phyloP scores from a whole-genome alignment of 2,113 vertebrate species.

The Nerophis lumbriciformis region DNA sequence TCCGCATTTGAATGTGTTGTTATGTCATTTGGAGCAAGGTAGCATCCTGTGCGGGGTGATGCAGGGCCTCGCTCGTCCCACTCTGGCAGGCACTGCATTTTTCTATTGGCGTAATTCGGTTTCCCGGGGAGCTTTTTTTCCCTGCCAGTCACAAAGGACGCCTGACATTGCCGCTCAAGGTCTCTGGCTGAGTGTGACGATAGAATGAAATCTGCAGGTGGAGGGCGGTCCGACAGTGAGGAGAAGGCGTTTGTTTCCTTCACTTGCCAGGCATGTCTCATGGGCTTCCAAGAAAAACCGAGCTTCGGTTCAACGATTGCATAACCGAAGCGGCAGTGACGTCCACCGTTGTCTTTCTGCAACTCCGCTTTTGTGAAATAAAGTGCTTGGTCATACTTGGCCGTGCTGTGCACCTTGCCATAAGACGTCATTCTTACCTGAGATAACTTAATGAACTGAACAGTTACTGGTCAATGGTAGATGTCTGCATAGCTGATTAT shows the following conservation, averaged over 20 bases:
- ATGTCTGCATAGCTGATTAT: too few relatives aligned
- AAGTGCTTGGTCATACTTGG: too few relatives aligned
- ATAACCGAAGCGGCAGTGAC: slow-evolving; percentile 42
- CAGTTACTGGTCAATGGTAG: too few relatives aligned
- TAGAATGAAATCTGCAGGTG: slow-evolving; percentile 42
- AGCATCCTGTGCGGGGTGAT: slow-evolving; percentile 32
- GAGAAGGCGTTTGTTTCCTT: slow-evolving; percentile 44
- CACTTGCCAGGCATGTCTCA: slow-evolving; percentile 32
- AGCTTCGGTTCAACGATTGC: slow-evolving; percentile 38
- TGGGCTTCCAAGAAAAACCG: slow-evolving; percentile 21
- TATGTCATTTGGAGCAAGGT: slow-evolving; percentile 28
- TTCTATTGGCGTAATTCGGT: slow-evolving; percentile 24
- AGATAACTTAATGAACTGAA: background rate
- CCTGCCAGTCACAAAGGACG: slow-evolving; percentile 18
- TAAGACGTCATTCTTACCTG: background rate
- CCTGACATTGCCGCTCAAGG: slow-evolving; percentile 36
- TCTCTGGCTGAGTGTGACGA: slow-evolving; percentile 14
- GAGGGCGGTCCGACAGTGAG: slow-evolving; percentile 11
- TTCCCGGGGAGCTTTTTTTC: slow-evolving; percentile 47
- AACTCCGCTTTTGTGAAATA: background rate
- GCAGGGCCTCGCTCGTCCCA: slow-evolving; percentile 18
- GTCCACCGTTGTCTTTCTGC: slow-evolving; percentile 11
- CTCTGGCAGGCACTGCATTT: slow-evolving; percentile 8
- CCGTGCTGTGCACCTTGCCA: background rate
- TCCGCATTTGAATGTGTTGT: slow-evolving; percentile 20